Percentiles rank a stretch among this genome's conserved stretches.
Evolutionary conservation across 2,888 invertebrate genomes (phyloP).

Genomic region (Capitulum mitella): DNA sequence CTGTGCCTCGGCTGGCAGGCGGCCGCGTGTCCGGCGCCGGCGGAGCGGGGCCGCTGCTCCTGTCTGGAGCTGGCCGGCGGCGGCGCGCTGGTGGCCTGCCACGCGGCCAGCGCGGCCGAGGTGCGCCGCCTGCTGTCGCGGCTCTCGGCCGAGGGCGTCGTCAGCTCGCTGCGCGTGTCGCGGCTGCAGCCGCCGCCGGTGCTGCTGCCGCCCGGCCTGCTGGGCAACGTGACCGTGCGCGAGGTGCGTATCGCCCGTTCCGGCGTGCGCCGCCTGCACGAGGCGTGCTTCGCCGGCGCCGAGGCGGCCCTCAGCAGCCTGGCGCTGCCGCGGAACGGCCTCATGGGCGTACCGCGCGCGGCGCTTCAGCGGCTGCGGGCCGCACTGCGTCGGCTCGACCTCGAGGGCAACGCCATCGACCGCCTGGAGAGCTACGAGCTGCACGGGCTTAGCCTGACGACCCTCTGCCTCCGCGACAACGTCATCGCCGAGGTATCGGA

Average conservation of each 20-base stretch:
- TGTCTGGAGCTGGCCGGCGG: background rate
- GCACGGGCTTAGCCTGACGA: conserved; percentile 70
- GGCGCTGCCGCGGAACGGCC: conserved; percentile 42
- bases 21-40: background rate
- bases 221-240: conserved; percentile 26
- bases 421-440: conserved; percentile 80
- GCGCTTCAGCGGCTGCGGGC: conserved; percentile 52
- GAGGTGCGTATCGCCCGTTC: conserved; percentile 55
- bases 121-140: background rate
- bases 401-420: conserved; percentile 74
- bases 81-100: background rate
- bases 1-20: background rate
- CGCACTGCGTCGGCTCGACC: conserved; percentile 66
- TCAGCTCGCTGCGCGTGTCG: background rate
- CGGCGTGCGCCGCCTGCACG: conserved; percentile 52
- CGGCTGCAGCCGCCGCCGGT: background rate
- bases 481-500: conserved; percentile 70
- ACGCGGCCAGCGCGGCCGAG: background rate
- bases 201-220: background rate
- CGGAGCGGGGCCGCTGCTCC: background rate
- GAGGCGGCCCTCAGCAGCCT: conserved; percentile 42
- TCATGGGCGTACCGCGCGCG: conserved; percentile 42
- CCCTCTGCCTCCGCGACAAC: conserved; percentile 71
- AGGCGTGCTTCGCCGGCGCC: conserved; percentile 40
- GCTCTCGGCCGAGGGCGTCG: background rate